phyloP scores from a whole-genome alignment of 53 echinoderm and acorn worm genomes.

The Arbacia lixula region DNA sequence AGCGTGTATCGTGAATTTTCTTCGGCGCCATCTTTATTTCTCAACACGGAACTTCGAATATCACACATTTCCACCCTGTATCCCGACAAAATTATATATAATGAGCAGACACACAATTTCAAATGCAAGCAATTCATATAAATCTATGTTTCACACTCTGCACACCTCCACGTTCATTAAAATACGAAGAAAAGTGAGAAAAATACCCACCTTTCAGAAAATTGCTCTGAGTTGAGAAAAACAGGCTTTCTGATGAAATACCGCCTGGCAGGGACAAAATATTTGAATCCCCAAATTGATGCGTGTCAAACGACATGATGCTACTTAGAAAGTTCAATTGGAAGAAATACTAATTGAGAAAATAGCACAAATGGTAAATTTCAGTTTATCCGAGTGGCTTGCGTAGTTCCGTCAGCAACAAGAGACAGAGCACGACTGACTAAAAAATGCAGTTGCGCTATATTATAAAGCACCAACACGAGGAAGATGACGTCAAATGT shows the following conservation, averaged over 20 bases:
- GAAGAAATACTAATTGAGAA: background rate
- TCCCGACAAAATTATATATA: too few species aligned
- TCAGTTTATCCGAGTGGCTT: background rate
- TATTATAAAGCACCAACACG: conserved; percentile 19
- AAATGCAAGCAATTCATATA: too few species aligned
- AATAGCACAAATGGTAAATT: background rate
- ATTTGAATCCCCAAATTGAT: conserved; percentile 12
- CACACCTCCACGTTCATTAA: too few species aligned
- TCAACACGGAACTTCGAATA: too few species aligned
- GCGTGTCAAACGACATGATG: conserved; percentile 42
- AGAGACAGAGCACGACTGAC: conserved; percentile 53
- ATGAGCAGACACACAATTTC: too few species aligned
- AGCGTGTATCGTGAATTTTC: too few species aligned
- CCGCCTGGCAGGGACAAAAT: conserved; percentile 20
- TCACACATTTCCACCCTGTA: too few species aligned
- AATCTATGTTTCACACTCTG: too few species aligned
- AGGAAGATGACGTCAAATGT: conserved; percentile 9
- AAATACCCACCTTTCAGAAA: conserved; percentile 43
- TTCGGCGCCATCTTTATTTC: too few species aligned
- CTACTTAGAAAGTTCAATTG: background rate
- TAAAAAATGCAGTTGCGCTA: background rate
- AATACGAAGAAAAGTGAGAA: too few species aligned
- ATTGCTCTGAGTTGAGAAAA: background rate
- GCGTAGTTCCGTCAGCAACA: conserved; percentile 55
- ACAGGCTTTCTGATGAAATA: conserved; percentile 6